phyloP scores from a whole-genome alignment of 2,113 vertebrate genomes.

The Hypomesus transpacificus region DNA sequence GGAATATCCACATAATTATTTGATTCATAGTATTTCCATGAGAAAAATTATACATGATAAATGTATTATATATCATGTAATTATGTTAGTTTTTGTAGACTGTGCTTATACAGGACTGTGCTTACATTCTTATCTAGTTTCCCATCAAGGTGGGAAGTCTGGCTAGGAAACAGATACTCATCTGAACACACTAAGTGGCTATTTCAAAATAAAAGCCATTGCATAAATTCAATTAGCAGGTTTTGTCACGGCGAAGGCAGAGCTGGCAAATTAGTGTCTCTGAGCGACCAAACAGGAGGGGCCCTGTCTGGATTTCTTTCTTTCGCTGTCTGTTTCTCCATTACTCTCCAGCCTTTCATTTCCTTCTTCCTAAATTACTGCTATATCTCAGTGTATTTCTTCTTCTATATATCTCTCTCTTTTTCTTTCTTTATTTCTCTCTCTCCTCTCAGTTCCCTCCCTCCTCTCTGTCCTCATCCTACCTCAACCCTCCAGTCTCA shows the following conservation, averaged over 20 bases:
- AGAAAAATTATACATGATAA: too few relatives aligned
- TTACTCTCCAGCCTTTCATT: not conserved
- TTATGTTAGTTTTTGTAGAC: too few relatives aligned
- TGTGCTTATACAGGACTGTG: not conserved
- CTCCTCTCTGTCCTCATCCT: not conserved
- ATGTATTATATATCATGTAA: too few relatives aligned
- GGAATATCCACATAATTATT: too few relatives aligned
- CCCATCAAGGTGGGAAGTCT: conserved; percentile 25
- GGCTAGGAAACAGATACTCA: conserved; percentile 62
- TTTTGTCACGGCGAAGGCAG: conserved; percentile 83
- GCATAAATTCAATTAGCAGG: conserved; percentile 90
- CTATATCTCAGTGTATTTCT: not conserved
- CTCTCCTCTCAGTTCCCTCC: not conserved
- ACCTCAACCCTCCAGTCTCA: not conserved
- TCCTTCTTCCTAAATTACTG: not conserved
- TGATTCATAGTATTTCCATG: too few relatives aligned
- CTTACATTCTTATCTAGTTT: not conserved
- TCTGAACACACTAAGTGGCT: conserved; percentile 75
- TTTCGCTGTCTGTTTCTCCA: not conserved
- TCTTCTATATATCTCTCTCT: not conserved
- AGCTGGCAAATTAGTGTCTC: conserved; percentile 40
- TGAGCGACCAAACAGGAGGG: conserved; percentile 16
- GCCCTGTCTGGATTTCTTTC: not conserved
- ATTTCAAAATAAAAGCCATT: conserved; percentile 86
- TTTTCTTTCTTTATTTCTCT: not conserved